phyloP scores from a whole-genome alignment of 2,797 vertebrate genomes.

The Fringilla coelebs region DNA sequence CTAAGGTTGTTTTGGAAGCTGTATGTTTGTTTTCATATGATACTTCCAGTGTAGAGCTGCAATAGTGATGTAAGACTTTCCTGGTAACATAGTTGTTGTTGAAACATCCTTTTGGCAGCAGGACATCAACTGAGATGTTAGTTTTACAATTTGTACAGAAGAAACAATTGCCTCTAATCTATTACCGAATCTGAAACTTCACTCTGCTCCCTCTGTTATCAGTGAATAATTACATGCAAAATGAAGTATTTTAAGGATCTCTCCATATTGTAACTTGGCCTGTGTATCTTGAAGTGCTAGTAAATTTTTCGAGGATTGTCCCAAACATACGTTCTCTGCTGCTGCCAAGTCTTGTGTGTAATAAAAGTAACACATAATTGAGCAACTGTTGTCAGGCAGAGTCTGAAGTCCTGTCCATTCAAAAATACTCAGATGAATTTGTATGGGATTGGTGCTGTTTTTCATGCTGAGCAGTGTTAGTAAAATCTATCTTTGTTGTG shows the following conservation, averaged over 20 bases:
- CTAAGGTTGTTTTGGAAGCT: not conserved
- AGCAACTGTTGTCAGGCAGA: constrained; percentile 57
- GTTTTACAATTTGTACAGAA: not conserved
- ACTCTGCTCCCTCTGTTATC: constrained; percentile 1
- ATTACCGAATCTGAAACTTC: not conserved
- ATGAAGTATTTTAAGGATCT: constrained; percentile 49
- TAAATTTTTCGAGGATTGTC: constrained; percentile 38
- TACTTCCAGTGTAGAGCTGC: not conserved
- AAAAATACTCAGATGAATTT: constrained; percentile 14
- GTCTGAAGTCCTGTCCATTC: constrained; percentile 40
- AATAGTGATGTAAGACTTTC: not conserved
- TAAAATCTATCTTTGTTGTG: not conserved
- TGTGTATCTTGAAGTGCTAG: constrained; percentile 43
- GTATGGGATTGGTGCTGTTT: not conserved
- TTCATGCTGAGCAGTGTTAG: not conserved
- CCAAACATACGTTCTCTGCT: constrained; percentile 41
- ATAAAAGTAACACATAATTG: constrained; percentile 58
- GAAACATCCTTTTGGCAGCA: constrained; percentile 44
- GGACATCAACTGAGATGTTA: not conserved
- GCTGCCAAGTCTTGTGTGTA: constrained; percentile 46
- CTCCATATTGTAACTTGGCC: constrained; percentile 56
- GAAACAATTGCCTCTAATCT: not conserved
- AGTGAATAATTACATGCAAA: constrained; percentile 40
- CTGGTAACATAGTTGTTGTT: constrained; percentile 25
- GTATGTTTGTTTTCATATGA: not conserved